These are phyloP conservation scores for Deilephila porcellus DNA, from an alignment of 2,888 invertebrate genomes.

Conservation along the genomic window DNA sequence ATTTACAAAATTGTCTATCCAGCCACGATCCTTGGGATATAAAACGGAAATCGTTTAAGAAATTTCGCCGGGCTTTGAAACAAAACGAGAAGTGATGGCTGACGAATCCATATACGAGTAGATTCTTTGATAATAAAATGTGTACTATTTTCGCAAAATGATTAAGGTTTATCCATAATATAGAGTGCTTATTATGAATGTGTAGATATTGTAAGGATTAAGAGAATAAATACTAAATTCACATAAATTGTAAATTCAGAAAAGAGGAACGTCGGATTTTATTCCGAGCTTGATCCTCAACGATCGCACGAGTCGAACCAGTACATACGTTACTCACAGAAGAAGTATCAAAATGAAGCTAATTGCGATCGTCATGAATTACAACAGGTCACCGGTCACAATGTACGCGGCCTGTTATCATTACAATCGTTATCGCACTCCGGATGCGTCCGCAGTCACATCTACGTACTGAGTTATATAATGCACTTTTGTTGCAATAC, in stretches of 20 bases:
- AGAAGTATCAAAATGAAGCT: not conserved
- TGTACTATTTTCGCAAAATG: too few species aligned
- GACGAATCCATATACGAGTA: too few species aligned
- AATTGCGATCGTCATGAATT: conserved; percentile 8
- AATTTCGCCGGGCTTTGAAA: not conserved
- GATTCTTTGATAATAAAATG: too few species aligned
- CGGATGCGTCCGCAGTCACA: conserved; percentile 14
- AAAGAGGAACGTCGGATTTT: too few species aligned
- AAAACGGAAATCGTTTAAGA: not conserved
- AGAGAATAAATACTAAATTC: too few species aligned
- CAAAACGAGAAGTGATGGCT: too few species aligned
- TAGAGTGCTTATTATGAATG: too few species aligned
- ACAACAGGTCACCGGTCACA: conserved; percentile 22
- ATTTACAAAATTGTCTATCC: not conserved
- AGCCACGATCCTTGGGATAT: not conserved
- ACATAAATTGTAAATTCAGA: too few species aligned
- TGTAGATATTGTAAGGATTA: too few species aligned
- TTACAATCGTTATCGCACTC: conserved; percentile 21
- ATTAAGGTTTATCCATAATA: too few species aligned
- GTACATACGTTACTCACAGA: not conserved
- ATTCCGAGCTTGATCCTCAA: too few species aligned
- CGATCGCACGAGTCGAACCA: too few species aligned
- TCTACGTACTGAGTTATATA: conserved; percentile 2
- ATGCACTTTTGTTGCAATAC: not conserved
- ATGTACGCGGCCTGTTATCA: conserved; percentile 13